phyloP scores from a whole-genome alignment of 1,140 invertebrate species.

The Sycophaga agraensis region DNA sequence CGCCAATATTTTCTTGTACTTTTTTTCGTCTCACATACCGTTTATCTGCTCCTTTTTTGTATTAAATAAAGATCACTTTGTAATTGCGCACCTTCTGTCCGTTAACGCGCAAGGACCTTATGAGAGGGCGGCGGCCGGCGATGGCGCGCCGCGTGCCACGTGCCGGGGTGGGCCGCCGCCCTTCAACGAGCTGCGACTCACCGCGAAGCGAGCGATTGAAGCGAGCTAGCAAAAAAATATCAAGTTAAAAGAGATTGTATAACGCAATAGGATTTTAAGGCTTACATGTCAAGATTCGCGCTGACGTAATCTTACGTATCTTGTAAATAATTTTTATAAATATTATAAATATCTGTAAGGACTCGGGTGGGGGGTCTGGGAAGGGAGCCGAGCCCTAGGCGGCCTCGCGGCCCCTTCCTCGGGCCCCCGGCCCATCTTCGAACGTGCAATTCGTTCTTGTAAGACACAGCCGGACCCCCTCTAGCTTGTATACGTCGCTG shows the following conservation, averaged over 20 bases:
- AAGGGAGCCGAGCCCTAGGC: no score
- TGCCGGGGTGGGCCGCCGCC: no score
- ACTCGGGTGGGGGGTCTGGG: no score
- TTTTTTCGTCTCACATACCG: slow-evolving; percentile 23
- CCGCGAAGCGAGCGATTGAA: no score
- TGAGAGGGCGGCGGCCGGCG: no score
- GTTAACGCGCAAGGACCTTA: slow-evolving; percentile 25
- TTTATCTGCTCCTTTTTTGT: no score
- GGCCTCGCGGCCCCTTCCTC: no score
- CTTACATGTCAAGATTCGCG: slow-evolving; percentile 28
- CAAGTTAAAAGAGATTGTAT: slow-evolving; percentile 14
- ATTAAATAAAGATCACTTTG: slow-evolving; percentile 11
- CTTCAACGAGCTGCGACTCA: no score
- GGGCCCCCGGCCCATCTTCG: no score
- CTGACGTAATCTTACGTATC: slow-evolving; percentile 24
- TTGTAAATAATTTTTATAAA: slow-evolving; percentile 30
- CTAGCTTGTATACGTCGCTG: slow-evolving; percentile 30
- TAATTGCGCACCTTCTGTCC: slow-evolving; percentile 23
- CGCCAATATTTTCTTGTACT: slow-evolving; percentile 28
- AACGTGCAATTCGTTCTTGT: slow-evolving; percentile 28
- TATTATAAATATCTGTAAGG: slow-evolving; percentile 26
- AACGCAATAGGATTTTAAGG: slow-evolving; percentile 26
- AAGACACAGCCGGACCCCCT: slow-evolving; percentile 16
- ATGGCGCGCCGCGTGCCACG: no score
- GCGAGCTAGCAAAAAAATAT: not conserved